Base-by-base conservation (phyloP, 1,140 invertebrate species). In the Drosophila elegans region DNA sequence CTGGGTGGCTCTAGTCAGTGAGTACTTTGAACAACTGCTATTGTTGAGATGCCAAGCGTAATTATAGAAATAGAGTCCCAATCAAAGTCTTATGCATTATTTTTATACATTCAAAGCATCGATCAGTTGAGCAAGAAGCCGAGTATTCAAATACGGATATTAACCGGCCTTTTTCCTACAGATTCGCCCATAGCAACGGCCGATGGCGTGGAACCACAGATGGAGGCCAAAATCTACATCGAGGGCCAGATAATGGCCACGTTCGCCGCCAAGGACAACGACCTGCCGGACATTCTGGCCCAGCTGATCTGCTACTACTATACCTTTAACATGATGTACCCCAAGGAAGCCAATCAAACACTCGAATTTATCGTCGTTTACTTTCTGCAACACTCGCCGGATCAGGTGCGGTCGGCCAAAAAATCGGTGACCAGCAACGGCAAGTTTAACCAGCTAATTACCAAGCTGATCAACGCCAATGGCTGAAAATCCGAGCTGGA, bases 281-380 rank as follows among this genome's bases (percentile, higher is more conserved):
- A 81, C 45, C 68, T 90, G 54, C 77, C 86, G 5, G 86, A 90
- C 27, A 81, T 90, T n/a, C 72, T 90, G 74, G 72, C 86, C 49
- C 85, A 90, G 78, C 69, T 89, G 55, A 64, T 89, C 39, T 89
- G 84, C 84, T 89, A 90, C 81, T 90, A 86, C 67, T 90, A 86
- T 90, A 90, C 86, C 78, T 90, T 90, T 42, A 90, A 90, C 75
- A 90, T 90, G 86, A 90, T 90, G 81, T 90, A 90, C 72, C 85
- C 85, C 72, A 86, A 90, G 78, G 85, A 90, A 79, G 86, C 85
- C 74, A 90, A 90, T 76, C 85, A 90, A 82, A 90, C 85, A 63
- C 86, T 90, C 80, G 85, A 90, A 90, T 90, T 90, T 90, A 85
- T 90, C 48, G 85, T 85, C 77, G 64, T 81, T 44, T 90, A 90